Base-by-base conservation (phyloP, 1,140 invertebrate species). In the Trachelipus rathkii region DNA sequence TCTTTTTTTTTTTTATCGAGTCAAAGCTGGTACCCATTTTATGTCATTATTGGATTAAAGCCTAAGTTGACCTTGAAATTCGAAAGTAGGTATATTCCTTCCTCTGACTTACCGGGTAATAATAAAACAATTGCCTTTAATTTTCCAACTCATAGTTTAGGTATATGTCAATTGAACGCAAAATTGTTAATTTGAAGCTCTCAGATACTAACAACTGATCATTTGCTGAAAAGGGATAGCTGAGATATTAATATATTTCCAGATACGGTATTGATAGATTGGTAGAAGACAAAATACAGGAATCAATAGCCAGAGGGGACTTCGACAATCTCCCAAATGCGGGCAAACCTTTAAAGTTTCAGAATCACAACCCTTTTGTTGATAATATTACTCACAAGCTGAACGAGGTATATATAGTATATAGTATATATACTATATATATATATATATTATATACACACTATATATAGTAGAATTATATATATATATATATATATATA, bases 271-370 rank as follows among this genome's bases (percentile, higher is more conserved):
- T 95, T 83, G 93, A 95, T 79, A 88, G 94, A 72, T 85, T 95
- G 0, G 94, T 95, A 5, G 94, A 96, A 85, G 94, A 95, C 87
- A 86, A 95, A 71, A 95, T 95, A 76, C 92, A 94, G 82, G 93
- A 95, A 83, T 91, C 93, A 0, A 95, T 96, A 89, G 91, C 90
- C 9, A 91, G 90, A 84, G 94, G 94, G 0, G 92, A 96, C 82
- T 96, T 96, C 85, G 90, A 90, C 79, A 93, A 95, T 85, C 84
- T 96, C 10, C 87, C 88, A 70, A 92, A 93, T 2, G 87, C 87
- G 76, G 94, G 94, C 45, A 95, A 95, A 84, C 94, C 94, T 0
- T 84, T 96, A 0, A 86, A 87, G 73, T 85, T 88, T 68, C 83
- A 88, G 74, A 88, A 89, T 79, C 85, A 85, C 77, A 95, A 94